Base-by-base conservation (phyloP, 2,888 invertebrate species). In the Orchestes rusci region DNA sequence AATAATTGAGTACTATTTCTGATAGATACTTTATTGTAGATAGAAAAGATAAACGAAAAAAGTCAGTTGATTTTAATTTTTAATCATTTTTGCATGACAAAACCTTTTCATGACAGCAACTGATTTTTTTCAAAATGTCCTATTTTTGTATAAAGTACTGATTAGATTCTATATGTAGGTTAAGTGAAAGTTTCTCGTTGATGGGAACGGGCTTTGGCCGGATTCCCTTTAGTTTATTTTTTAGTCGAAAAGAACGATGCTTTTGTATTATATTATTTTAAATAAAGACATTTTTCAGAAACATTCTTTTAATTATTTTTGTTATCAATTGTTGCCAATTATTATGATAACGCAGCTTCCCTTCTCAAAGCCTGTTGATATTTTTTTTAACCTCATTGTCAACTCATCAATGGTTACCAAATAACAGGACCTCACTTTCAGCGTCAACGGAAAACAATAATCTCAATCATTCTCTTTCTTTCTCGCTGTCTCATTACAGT, bases 141-240 rank as follows among this genome's bases (percentile, higher is more conserved):
- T 55, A 56, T 51, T 53, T 50, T 60, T 67, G 67, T 67, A 67
- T 64, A 67, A 67, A 67, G 67, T 67, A 66, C 66, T 67, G 67
- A 67, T 63, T 65, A 65, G 61, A 60, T 4, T 39, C 27, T 48
- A 47, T 44, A 36, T 33, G 31, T 46, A 41, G 35, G 33, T 47
- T 41, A 45, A 44, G 33, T 38, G 47, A 44, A 38, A 31, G 28
- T 45, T 40, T 39, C 34, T 39, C 38, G 41, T 39, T 39, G 28
- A 42, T 17, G 45, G 31, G 29, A 4, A 27, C 30, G 12, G 27
- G 38, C 38, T 41, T 31, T 31, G 31, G 32, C 32, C n/a, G n/a
- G n/a, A n/a, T n/a, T 29, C 30, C 39, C 38, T 49, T 53, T 54
- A 51, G 50, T 53, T 54, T 44, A 53, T 52, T 43, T 31, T 29